Percentiles rank a stretch among this genome's conserved stretches.
phyloP scores from a whole-genome alignment of 2,113 vertebrate species.

The Orthonyx spaldingii region DNA sequence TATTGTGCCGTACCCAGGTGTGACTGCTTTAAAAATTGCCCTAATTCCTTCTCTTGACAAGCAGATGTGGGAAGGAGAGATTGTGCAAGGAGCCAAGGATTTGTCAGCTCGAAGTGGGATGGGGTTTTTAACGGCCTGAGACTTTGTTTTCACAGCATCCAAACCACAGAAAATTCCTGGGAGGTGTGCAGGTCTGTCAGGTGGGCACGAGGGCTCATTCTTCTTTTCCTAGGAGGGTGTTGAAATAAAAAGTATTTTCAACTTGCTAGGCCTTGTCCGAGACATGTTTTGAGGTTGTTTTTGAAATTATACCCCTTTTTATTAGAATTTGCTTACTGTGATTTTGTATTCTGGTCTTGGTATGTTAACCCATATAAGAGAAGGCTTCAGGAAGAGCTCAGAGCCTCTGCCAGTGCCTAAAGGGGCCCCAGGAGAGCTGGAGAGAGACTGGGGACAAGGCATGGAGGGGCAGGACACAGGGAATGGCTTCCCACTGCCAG shows the following conservation, averaged over 20 bases:
- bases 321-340: background rate
- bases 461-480: background rate
- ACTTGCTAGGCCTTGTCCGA: accelerated
- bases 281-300: background rate
- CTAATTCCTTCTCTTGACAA: background rate
- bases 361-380: background rate
- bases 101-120: background rate
- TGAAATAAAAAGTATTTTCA: background rate
- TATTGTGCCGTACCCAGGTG: background rate
- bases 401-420: background rate
- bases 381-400: background rate
- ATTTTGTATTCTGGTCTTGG: background rate
- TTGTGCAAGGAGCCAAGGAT: background rate
- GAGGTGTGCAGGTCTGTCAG: background rate
- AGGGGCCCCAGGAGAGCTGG: background rate
- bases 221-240: background rate
- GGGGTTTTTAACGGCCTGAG: background rate
- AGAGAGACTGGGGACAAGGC: background rate
- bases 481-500: background rate
- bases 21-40: background rate
- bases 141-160: background rate
- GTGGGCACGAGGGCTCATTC: background rate
- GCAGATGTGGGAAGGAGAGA: background rate
- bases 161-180: background rate
- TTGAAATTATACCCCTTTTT: background rate